These are phyloP conservation scores for Argynnis bischoffii DNA, from an alignment of 2,888 invertebrate species.

Conservation along the genomic window DNA sequence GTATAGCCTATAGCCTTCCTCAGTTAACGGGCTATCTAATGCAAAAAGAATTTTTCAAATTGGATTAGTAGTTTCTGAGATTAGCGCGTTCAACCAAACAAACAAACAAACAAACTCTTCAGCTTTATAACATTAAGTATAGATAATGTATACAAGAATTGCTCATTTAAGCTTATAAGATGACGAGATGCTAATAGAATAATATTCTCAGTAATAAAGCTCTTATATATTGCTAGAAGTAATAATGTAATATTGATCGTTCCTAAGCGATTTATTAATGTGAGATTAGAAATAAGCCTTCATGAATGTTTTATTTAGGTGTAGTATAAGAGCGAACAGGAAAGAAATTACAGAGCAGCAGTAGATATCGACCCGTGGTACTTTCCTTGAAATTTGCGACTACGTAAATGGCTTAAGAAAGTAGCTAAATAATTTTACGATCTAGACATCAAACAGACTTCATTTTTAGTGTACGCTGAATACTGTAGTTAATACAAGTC, in stretches of 20 bases:
- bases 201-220: background rate
- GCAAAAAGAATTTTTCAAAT: too few species aligned
- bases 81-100: too few species aligned
- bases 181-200: too few species aligned
- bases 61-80: too few species aligned
- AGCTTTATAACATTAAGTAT: too few species aligned
- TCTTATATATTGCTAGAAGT: background rate
- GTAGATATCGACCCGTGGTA: constrained; percentile 18
- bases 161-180: too few species aligned
- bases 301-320: constrained; percentile 32
- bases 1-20: too few species aligned
- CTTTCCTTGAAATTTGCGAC: constrained; percentile 17
- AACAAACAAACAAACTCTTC: too few species aligned
- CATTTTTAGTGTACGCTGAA: constrained; percentile 1
- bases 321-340: constrained; percentile 24
- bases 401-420: constrained; percentile 19
- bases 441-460: constrained; percentile 3
- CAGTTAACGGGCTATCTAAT: too few species aligned
- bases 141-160: too few species aligned
- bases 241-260: constrained; percentile 3
- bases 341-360: constrained; percentile 21
- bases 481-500: constrained; percentile 3
- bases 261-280: constrained; percentile 5
- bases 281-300: constrained; percentile 17
- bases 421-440: constrained; percentile 19